These are phyloP conservation scores for Mimachlamys varia DNA, from an alignment of 2,888 invertebrate species.

Conservation along the genomic window DNA sequence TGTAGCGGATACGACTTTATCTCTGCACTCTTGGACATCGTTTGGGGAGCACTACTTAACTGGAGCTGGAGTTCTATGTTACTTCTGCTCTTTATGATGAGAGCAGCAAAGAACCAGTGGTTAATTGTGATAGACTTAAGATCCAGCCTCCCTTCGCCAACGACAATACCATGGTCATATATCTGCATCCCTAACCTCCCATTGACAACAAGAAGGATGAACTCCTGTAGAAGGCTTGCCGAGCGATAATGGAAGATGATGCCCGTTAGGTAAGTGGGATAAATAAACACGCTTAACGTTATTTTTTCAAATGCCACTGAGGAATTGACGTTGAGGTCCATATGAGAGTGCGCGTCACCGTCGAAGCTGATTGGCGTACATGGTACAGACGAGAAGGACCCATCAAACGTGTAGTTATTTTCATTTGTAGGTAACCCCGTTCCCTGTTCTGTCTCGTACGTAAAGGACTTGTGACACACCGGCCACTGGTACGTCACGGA, in stretches of 20 bases:
- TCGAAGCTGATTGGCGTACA: not conserved
- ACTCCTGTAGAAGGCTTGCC: not conserved
- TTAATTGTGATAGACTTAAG: not conserved
- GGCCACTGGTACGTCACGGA: not conserved
- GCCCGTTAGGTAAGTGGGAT: not conserved
- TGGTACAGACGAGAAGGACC: not conserved
- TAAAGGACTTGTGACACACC: not conserved
- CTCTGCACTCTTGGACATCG: not conserved
- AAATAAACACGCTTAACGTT: not conserved
- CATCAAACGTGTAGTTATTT: not conserved
- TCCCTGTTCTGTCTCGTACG: not conserved
- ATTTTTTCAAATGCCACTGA: not conserved
- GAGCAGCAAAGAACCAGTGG: not conserved
- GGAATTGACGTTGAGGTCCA: not conserved
- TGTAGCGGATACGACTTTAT: not conserved
- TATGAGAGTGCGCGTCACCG: not conserved
- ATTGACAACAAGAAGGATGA: not conserved
- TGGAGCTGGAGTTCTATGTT: not conserved
- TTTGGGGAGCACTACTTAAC: not conserved
- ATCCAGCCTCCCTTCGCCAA: not conserved
- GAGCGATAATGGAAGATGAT: not conserved
- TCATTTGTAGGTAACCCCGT: not conserved
- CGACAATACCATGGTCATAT: not conserved
- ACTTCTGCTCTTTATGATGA: not conserved
- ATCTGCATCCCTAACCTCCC: not conserved